Evolutionary conservation across 2,113 vertebrate genomes (phyloP).

Genomic region (Choloepus hoffmanni): DNA sequence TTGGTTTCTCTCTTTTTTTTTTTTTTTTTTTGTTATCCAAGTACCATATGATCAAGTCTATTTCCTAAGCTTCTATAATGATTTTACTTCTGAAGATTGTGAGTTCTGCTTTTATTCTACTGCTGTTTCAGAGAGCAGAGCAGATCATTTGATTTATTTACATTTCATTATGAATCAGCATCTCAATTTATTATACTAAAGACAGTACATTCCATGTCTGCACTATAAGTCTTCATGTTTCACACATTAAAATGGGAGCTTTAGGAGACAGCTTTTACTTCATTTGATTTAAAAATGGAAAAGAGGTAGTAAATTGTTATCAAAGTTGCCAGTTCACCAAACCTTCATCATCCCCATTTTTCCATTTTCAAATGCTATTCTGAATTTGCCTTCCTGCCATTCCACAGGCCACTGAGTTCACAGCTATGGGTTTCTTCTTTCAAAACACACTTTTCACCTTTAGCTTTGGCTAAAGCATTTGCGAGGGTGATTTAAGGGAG

Average conservation of each 20-base stretch:
- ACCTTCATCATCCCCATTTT: background rate
- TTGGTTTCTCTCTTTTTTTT: background rate
- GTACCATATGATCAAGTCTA: background rate
- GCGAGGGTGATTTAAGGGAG: background rate
- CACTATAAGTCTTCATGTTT: background rate
- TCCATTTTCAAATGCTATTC: background rate
- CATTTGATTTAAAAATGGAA: background rate
- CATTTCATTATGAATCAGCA: slow-evolving; percentile 23
- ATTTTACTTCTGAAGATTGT: background rate
- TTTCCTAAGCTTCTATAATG: background rate
- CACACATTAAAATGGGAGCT: background rate
- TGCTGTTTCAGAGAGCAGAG: background rate
- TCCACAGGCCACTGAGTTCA: background rate
- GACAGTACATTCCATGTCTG: background rate
- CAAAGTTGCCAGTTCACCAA: background rate
- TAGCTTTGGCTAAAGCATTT: background rate
- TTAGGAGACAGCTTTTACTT: background rate
- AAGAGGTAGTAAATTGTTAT: background rate
- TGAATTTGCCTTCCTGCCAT: background rate
- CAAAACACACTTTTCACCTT: background rate
- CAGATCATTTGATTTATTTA: background rate
- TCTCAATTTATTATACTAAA: background rate
- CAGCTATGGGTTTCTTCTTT: background rate
- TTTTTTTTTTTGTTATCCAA: background rate
- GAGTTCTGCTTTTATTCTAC: background rate